Evolutionary conservation across 2,888 invertebrate species (phyloP), one percentile per base, ranked within the genome.

Genomic region (Apamea crenata): DNA sequence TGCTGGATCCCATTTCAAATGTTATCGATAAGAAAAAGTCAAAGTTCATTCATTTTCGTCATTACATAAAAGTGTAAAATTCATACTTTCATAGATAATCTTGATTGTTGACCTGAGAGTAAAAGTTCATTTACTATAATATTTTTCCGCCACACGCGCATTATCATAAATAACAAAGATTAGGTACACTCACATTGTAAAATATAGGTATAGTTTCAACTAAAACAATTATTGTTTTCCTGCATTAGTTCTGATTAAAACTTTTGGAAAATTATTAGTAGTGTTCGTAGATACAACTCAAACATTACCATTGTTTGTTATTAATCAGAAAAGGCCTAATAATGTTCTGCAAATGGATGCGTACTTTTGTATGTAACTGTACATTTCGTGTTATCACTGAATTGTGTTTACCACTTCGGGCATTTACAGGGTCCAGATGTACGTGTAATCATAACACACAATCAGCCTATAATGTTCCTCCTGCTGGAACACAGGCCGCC

Each of bases 1-100:
- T 53, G 80, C 14, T 53, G 16, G 25, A 29, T n/a, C 7, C 18
- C 47, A 47, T 29, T 29, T 29, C 6, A 7, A 16, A 44, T 82
- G 21, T 50, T 77, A 53, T 75, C n/a, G 16, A 76, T 76, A 50
- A 66, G 66, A 74, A 56, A 65, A 82, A 44, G 44, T 44, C 67
- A 44, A 53, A 32, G 10, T 44, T 29, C 12, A 66, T 56, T 29
- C 21, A 56, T 18, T 56, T 16, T 66, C 44, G 16, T 56, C 16
- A 53, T 6, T 50, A 12, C 8, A 32, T n/a, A 18, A 50, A 79
- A n/a, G 1, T 81, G 18, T 40, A 21, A 65, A 59, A 36, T 18
- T 29, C 44, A 47, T 78, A 67, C 25, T 56, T 66, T 63, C 8
- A 8, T 40, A 78, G 29, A 63, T 63, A 59, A 44, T 75, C 29